phyloP scores from a whole-genome alignment of 2,113 vertebrate species.

The Otus sunia region DNA sequence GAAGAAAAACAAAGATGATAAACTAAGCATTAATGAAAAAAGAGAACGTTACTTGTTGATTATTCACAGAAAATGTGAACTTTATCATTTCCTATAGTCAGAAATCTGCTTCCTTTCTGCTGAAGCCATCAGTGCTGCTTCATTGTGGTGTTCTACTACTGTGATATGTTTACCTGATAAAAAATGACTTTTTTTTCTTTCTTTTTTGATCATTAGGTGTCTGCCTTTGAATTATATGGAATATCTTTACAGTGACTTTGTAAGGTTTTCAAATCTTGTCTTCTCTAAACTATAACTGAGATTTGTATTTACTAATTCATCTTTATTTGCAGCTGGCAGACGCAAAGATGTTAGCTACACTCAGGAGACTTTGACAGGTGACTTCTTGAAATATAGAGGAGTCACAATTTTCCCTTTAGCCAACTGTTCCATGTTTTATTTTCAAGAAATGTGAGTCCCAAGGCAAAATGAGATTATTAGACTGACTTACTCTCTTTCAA shows the following conservation, averaged over 20 bases:
- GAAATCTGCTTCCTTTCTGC: background rate
- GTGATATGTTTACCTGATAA: background rate
- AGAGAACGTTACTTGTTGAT: background rate
- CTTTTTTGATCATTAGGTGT: background rate
- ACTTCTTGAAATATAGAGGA: slow-evolving; percentile 15
- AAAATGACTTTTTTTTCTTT: background rate
- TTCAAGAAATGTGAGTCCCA: background rate
- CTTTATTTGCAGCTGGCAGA: slow-evolving; percentile 28
- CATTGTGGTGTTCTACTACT: background rate
- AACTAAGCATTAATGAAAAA: background rate
- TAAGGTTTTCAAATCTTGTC: background rate
- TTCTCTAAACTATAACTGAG: background rate
- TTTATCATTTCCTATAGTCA: background rate
- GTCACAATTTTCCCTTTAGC: background rate
- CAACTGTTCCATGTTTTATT: background rate
- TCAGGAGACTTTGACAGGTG: background rate
- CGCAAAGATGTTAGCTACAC: slow-evolving; percentile 3
- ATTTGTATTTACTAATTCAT: background rate
- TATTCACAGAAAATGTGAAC: background rate
- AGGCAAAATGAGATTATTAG: slow-evolving; percentile 13
- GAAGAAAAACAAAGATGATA: background rate
- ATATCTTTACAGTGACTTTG: background rate
- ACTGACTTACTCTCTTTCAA: background rate
- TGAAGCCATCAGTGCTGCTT: background rate
- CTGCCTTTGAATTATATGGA: background rate